phyloP scores from a whole-genome alignment of 2,888 invertebrate species.

The Netelia fuscicornis region DNA sequence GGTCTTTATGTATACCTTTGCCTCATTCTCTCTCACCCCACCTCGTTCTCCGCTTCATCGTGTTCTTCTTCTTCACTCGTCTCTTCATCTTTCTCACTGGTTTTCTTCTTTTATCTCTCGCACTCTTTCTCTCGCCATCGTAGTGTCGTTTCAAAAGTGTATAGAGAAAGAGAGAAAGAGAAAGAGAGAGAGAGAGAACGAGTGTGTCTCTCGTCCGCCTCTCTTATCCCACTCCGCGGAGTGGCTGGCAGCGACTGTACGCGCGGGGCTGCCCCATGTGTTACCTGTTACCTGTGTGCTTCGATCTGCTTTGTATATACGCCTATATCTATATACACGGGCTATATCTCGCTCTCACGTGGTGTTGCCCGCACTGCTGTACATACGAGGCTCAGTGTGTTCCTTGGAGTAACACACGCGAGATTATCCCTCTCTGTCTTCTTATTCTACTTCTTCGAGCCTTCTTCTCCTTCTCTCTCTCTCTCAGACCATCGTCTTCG shows the following conservation, averaged over 20 bases:
- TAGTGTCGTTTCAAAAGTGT: conserved; percentile 52
- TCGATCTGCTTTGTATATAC: conserved; percentile 53
- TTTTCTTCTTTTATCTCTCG: conserved; percentile 47
- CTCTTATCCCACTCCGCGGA: conserved; percentile 61
- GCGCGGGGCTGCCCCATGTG: conserved; percentile 63
- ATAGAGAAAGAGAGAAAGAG: conserved; percentile 37
- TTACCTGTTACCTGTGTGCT: conserved; percentile 66
- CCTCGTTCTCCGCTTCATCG: conserved; percentile 33
- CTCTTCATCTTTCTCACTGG: conserved; percentile 49
- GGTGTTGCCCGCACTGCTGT: conserved; percentile 53
- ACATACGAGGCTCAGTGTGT: conserved; percentile 63
- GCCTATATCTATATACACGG: conserved; percentile 27
- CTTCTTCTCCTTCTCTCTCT: conserved; percentile 27
- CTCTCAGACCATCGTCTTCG: conserved; percentile 20
- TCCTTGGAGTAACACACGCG: conserved; percentile 64
- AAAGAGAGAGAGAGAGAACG: conserved; percentile 39
- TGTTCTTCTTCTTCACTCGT: conserved; percentile 40
- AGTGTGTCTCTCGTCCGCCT: conserved; percentile 65
- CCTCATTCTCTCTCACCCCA: conserved; percentile 53
- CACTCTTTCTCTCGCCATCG: conserved; percentile 52
- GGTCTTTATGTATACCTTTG: conserved; percentile 62
- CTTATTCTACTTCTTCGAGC: conserved; percentile 28
- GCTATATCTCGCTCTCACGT: conserved; percentile 51
- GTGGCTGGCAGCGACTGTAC: conserved; percentile 58
- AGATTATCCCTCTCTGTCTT: conserved; percentile 59